phyloP scores from a whole-genome alignment of 2,797 vertebrate genomes.

The Enteromius viviparus region DNA sequence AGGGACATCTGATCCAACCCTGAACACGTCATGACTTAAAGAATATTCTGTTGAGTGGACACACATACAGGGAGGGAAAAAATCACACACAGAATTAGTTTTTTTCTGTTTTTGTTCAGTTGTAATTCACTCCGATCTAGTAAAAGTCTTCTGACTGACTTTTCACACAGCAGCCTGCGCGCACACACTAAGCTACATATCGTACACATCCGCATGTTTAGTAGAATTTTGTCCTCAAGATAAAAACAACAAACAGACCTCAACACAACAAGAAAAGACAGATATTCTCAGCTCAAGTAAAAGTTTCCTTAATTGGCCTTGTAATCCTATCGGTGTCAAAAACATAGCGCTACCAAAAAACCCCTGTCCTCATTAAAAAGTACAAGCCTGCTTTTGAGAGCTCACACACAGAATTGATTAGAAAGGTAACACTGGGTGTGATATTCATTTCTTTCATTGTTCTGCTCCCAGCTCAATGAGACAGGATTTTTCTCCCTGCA shows the following conservation, averaged over 20 bases:
- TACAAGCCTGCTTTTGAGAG: conserved; percentile 76
- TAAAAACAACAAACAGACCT: conserved; percentile 68
- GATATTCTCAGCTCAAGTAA: conserved; percentile 65
- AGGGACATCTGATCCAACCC: conserved; percentile 74
- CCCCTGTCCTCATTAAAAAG: conserved; percentile 77
- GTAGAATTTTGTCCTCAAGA: conserved; percentile 62
- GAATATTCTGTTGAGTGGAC: conserved; percentile 43
- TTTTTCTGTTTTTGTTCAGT: conserved; percentile 6
- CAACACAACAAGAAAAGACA: conserved; percentile 63
- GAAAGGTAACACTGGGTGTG: conserved; percentile 72
- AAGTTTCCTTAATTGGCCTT: conserved; percentile 75
- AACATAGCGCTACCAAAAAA: conserved; percentile 63
- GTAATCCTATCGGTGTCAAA: conserved; percentile 68
- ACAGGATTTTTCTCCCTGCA: conserved; percentile 70
- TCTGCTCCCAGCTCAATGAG: conserved; percentile 70
- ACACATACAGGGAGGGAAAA: not conserved
- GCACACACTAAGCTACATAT: conserved; percentile 26
- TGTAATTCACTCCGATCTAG: conserved; percentile 5
- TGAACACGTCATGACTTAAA: conserved; percentile 54
- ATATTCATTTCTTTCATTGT: conserved; percentile 79
- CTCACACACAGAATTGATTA: conserved; percentile 75
- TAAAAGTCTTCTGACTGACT: not conserved
- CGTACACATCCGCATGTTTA: conserved; percentile 57
- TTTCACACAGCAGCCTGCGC: not conserved
- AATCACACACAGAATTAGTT: not conserved